Evolutionary conservation across 1,140 invertebrate genomes (phyloP), one percentile per base, ranked within the genome.

Genomic region (Drosophila tristis): DNA sequence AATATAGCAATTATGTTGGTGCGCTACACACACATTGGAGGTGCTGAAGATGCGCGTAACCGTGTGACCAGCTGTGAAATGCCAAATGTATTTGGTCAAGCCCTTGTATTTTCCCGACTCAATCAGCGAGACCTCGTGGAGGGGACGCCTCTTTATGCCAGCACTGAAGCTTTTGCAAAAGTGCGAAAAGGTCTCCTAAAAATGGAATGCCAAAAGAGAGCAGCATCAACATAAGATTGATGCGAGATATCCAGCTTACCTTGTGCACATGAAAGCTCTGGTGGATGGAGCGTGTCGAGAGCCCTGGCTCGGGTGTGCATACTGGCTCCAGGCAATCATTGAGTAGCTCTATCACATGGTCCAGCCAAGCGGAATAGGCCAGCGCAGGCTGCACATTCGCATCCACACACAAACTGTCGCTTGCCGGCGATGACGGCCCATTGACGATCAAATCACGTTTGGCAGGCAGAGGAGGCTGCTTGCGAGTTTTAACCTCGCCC

Each of bases 271-370:
- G 74, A 44, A 91, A 87, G 5, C 26, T 79, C 42, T 87, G 76
- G 29, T 78, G 54, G 0, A 90, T 26, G 23, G 47, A 45, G 6
- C 68, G 76, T 2, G 20, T 72, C 39, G 43, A 16, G 15, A 49
- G 39, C 1, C 51, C 16, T 6, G 44, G 20, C 8, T 11, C 5
- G 9, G 51, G 53, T 0, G n/a, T 60, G 0, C 51, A 44, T 4
- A 48, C 25, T 4, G 90, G 80, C 6, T 63, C 66, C 7, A 91
- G 45, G 31, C 49, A 55, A 0, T 78, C 77, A 53, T 91, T 91
- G 7, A 92, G 60, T 8, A 85, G 47, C 55, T 92, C 91, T 42
- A 92, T 80, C 13, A 91, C 82, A 86, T 91, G 74, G 13, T 91
- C 90, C 43, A 92, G 43, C 91, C 91, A 92, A 0, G 81, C 73